Conservation (phyloP, 2,888 invertebrate species). For the Pharmacophagus antenor region DNA sequence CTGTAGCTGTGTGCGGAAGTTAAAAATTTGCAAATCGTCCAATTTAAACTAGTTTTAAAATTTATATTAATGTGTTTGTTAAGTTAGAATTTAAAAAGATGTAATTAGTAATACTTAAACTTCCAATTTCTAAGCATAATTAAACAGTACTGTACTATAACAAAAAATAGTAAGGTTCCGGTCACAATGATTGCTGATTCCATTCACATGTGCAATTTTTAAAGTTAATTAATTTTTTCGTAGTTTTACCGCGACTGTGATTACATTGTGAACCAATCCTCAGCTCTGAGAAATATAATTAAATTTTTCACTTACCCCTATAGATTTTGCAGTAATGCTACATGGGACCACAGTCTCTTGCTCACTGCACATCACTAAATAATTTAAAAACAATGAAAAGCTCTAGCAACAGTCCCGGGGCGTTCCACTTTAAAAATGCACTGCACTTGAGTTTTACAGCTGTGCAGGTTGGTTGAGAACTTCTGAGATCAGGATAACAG, state of each 20-base stretch:
- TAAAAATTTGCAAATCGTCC: no score
- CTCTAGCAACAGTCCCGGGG: constrained; percentile 59
- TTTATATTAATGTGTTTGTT: no score
- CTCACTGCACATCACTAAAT: constrained; percentile 75
- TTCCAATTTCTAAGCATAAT: no score
- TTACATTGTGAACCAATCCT: background rate
- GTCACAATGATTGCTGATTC: no score
- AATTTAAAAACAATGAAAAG: constrained; percentile 77
- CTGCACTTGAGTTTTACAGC: constrained; percentile 73
- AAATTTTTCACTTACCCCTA: constrained; percentile 58
- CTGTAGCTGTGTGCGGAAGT: no score
- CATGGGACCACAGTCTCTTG: constrained; percentile 50
- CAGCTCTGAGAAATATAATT: constrained; percentile 41
- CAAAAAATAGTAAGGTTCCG: no score
- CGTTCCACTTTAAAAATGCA: constrained; percentile 79
- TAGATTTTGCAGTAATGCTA: constrained; percentile 44
- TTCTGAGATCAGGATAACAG: constrained; percentile 62
- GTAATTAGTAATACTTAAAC: no score
- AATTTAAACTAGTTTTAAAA: no score
- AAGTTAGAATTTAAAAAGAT: no score
- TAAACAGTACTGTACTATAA: no score
- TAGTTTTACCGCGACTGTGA: background rate
- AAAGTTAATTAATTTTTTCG: no score
- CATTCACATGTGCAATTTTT: no score
- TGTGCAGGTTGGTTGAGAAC: constrained; percentile 75